These are phyloP conservation scores for Thermophis baileyi DNA, from an alignment of 2,113 vertebrate species.

Conservation along the genomic window DNA sequence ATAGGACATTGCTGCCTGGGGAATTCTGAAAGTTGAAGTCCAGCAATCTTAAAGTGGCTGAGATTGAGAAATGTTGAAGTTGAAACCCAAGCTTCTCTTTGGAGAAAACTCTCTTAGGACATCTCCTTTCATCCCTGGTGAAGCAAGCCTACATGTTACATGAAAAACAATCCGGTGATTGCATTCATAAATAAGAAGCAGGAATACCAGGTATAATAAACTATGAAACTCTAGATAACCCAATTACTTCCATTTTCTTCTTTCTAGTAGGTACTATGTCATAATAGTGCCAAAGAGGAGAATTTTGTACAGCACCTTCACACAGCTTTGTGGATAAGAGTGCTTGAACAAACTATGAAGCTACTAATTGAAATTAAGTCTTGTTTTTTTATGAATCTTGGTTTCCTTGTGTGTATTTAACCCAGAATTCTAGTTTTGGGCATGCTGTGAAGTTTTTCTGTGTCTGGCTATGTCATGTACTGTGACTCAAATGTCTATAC, in stretches of 20 bases:
- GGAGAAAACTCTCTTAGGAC: no score
- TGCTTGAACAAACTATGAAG: neutral
- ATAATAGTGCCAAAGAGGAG: neutral
- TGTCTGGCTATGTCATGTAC: neutral
- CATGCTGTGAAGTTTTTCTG: neutral
- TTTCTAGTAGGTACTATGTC: neutral
- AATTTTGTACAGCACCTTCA: neutral
- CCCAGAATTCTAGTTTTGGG: neutral
- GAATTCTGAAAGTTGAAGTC: neutral
- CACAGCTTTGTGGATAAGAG: neutral
- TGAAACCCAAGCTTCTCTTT: neutral
- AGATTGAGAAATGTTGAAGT: neutral
- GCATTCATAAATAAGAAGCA: neutral
- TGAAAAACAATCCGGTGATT: neutral
- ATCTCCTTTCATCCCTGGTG: no score
- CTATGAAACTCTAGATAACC: neutral
- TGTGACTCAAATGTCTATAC: no score
- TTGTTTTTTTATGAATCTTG: neutral
- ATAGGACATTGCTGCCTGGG: neutral
- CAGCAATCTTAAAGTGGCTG: neutral
- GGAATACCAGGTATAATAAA: neutral
- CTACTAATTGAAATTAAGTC: neutral
- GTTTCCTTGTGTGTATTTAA: neutral
- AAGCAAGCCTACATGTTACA: neutral
- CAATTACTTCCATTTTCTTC: neutral